Evolutionary conservation across 35 echinoderm and acorn worm genomes (phyloP).

Genomic region (Amphiura filiformis): DNA sequence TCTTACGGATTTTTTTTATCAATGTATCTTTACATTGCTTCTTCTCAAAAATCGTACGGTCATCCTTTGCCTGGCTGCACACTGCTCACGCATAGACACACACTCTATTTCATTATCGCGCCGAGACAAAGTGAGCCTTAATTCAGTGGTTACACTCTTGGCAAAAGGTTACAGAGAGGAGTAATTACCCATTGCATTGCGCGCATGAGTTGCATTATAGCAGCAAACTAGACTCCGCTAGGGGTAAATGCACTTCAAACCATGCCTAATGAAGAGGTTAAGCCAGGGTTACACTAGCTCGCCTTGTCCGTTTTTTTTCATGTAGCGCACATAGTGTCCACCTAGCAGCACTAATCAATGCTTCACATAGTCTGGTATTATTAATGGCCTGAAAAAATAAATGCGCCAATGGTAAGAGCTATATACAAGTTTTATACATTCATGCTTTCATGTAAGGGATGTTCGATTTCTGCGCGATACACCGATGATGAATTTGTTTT

Average conservation of each 20-base stretch:
- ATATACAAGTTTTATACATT: neutral
- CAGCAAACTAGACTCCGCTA: neutral
- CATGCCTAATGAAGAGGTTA: neutral
- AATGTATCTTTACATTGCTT: neutral
- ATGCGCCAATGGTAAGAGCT: neutral
- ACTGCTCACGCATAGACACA: conserved; percentile 1
- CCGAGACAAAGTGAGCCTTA: conserved; percentile 2
- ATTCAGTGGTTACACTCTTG: neutral
- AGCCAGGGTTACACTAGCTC: neutral
- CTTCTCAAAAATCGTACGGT: neutral
- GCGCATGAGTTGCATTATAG: conserved; percentile 3
- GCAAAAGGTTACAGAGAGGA: conserved; percentile 10
- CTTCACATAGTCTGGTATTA: neutral
- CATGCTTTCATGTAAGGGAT: neutral
- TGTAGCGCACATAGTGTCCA: neutral
- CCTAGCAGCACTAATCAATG: conserved; percentile 4
- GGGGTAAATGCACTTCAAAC: conserved; percentile 5
- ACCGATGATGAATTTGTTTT: no score
- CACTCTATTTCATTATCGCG: conserved; percentile 7
- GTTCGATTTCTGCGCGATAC: no score
- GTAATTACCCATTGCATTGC: neutral
- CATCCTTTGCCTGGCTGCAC: neutral
- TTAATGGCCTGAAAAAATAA: conserved; percentile 8
- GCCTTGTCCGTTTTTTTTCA: neutral
- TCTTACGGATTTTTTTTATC: no score